A percentile compares a stretch with the other conserved stretches of the same genome.
Evolutionary conservation across 2,797 vertebrate genomes (phyloP).

Genomic region (Rhinoraja longicauda): DNA sequence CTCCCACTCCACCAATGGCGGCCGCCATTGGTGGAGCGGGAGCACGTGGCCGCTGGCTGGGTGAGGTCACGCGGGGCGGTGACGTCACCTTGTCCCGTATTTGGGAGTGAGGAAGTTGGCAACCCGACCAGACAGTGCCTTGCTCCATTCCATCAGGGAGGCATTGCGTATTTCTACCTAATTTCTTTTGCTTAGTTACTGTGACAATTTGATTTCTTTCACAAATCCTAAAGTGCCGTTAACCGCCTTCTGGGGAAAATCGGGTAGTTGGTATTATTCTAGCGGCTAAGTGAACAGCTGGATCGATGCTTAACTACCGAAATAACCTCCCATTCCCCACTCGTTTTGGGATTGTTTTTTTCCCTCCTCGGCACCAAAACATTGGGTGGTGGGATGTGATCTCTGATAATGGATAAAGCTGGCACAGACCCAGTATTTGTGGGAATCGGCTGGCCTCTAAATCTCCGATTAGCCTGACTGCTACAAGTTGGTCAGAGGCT

Average conservation of each 20-base stretch:
- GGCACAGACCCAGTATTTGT: not conserved
- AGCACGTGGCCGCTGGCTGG: no score
- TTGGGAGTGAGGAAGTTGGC: no score
- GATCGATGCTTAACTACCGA: not conserved
- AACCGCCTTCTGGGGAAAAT: not conserved
- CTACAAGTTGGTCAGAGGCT: not conserved
- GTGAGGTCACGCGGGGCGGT: no score
- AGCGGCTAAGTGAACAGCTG: not conserved
- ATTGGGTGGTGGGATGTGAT: not conserved
- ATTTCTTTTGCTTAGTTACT: not conserved
- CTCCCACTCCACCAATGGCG: no score
- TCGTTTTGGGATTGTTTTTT: no score
- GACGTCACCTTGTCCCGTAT: no score
- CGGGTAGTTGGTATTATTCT: not conserved
- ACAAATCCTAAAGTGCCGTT: not conserved
- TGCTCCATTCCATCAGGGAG: not conserved
- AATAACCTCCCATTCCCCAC: not conserved
- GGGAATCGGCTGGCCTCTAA: not conserved
- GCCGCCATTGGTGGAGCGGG: no score
- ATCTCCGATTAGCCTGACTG: constrained; percentile 3
- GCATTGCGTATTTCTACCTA: not conserved
- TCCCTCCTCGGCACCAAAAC: not conserved
- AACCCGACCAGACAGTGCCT: not conserved
- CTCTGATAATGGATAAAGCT: not conserved
- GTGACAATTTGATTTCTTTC: not conserved